Percentiles rank a stretch among this genome's conserved stretches.
phyloP scores from a whole-genome alignment of 2,797 vertebrate genomes.

The Gymnoscopelus braueri region DNA sequence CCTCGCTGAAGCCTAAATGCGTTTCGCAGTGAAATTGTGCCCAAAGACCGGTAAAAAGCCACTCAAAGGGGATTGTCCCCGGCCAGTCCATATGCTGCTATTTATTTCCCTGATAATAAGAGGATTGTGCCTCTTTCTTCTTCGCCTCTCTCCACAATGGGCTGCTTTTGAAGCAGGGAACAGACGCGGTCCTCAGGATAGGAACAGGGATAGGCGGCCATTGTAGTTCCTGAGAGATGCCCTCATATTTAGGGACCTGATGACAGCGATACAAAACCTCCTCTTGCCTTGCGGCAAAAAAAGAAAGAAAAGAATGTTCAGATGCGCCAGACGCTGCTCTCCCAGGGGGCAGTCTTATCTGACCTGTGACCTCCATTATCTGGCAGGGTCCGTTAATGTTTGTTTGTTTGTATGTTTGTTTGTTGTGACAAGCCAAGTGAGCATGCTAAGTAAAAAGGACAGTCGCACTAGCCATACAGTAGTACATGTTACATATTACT shows the following conservation, averaged over 20 bases:
- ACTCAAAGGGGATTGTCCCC: constrained; percentile 54
- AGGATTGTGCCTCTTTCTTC: constrained; percentile 73
- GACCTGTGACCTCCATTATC: constrained; percentile 37
- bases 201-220: constrained; percentile 44
- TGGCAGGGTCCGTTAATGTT: background rate
- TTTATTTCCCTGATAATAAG: constrained; percentile 73
- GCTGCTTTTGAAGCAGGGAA: constrained; percentile 61
- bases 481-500: too few species aligned
- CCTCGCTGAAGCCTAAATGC: constrained; percentile 63
- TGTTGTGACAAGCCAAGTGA: background rate
- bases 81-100: constrained; percentile 53
- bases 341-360: constrained; percentile 16
- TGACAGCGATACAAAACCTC: constrained; percentile 54
- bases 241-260: constrained; percentile 35
- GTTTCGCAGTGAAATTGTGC: constrained; percentile 59
- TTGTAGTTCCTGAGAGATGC: constrained; percentile 42
- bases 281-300: constrained; percentile 32
- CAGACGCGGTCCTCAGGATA: constrained; percentile 27
- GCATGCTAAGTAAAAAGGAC: too few species aligned
- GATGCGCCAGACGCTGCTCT: constrained; percentile 29
- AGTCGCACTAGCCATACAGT: too few species aligned
- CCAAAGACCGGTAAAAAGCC: constrained; percentile 56
- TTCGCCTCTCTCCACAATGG: constrained; percentile 48
- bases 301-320: constrained; percentile 4
- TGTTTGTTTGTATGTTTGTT: background rate